phyloP scores from a whole-genome alignment of 2,797 vertebrate species.

The Sorex maritimensis region DNA sequence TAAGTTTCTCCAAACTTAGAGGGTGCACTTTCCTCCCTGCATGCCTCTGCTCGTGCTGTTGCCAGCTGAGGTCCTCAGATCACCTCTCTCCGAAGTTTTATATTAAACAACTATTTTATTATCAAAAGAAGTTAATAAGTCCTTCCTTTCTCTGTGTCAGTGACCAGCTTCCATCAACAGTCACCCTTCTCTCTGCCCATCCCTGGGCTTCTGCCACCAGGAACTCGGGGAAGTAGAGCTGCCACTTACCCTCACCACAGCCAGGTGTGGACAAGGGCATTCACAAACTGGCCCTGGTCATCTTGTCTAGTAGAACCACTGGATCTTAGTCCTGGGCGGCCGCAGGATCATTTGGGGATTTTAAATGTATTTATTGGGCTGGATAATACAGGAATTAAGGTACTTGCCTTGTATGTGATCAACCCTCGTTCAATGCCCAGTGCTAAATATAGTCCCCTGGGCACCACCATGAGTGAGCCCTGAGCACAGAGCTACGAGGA shows the following conservation, averaged over 20 bases:
- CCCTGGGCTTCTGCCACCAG: neutral
- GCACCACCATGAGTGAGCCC: too few relatives aligned
- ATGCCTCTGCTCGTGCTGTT: neutral
- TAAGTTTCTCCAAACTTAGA: neutral
- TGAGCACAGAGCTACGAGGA: too few relatives aligned
- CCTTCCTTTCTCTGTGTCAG: neutral
- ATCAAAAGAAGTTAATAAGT: too few relatives aligned
- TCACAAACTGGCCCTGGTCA: neutral
- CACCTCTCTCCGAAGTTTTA: too few relatives aligned
- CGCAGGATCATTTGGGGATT: neutral
- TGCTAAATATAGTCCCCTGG: too few relatives aligned
- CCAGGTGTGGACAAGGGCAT: neutral
- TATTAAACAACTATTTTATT: too few relatives aligned
- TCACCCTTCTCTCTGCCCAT: too few relatives aligned
- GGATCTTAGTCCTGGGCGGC: neutral
- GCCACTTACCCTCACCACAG: neutral
- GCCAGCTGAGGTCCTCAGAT: neutral
- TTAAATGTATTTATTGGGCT: too few relatives aligned
- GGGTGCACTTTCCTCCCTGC: neutral
- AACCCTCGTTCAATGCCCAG: too few relatives aligned
- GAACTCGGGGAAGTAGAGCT: neutral
- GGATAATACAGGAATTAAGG: too few relatives aligned
- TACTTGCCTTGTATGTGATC: too few relatives aligned
- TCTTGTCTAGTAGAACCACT: neutral
- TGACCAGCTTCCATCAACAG: neutral